Conservation (phyloP, 2,888 invertebrate species). For the Drosophila longiperda region DNA sequence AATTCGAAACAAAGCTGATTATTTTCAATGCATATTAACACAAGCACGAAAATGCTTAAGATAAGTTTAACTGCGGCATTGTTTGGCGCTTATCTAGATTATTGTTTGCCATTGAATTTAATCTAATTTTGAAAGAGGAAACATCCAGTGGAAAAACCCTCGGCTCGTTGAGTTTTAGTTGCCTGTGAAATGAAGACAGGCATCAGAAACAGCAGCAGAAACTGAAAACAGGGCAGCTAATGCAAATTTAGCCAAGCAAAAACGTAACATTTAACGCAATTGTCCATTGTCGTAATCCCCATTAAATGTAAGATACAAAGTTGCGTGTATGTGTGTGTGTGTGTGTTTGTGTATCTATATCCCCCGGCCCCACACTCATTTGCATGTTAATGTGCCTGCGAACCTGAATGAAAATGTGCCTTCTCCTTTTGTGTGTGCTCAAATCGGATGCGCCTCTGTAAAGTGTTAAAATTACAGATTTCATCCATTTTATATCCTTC, state of each 20-base stretch:
- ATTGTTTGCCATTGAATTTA: conserved; percentile 38
- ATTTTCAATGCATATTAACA: not conserved
- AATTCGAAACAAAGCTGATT: not conserved
- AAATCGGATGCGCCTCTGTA: conserved; percentile 63
- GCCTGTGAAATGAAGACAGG: conserved; percentile 22
- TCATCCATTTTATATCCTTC: conserved; percentile 50
- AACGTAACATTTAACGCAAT: conserved; percentile 73
- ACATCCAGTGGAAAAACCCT: not conserved
- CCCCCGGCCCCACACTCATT: not conserved
- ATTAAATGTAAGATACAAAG: conserved; percentile 57
- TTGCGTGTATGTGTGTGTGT: conserved; percentile 12
- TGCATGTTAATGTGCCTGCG: conserved; percentile 4
- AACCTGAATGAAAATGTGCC: conserved; percentile 71
- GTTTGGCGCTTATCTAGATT: conserved; percentile 19
- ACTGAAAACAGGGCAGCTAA: conserved; percentile 39
- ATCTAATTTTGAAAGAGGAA: conserved; percentile 31
- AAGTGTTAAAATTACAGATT: conserved; percentile 66
- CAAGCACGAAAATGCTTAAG: not conserved
- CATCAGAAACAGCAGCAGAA: conserved; percentile 17
- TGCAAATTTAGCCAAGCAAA: conserved; percentile 63
- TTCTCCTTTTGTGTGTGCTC: conserved; percentile 45
- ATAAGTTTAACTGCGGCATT: conserved; percentile 7
- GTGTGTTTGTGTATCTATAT: conserved; percentile 1
- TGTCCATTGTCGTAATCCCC: conserved; percentile 73
- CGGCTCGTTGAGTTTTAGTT: conserved; percentile 27